phyloP scores from a whole-genome alignment of 2,113 vertebrate species.

The Telmatochromis sp. region DNA sequence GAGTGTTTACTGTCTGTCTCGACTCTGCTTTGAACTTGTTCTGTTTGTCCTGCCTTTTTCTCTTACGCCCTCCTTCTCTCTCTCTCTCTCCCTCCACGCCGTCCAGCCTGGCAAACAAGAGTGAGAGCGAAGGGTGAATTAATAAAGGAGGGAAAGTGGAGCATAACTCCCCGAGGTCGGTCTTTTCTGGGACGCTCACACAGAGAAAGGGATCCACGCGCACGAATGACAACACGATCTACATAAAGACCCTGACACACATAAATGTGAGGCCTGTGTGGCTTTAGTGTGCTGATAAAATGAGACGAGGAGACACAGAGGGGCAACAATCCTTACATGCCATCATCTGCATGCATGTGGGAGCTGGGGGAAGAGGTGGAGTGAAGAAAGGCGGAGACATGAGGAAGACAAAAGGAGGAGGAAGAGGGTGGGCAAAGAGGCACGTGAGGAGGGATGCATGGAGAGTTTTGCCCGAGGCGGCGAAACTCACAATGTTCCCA shows the following conservation, averaged over 20 bases:
- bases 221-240: conserved; percentile 9
- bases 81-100: not conserved
- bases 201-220: conserved; percentile 10
- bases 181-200: conserved; percentile 69
- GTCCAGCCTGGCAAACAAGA: conserved; percentile 38
- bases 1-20: not conserved
- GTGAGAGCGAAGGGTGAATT: conserved; percentile 62
- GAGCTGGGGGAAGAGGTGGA: not conserved
- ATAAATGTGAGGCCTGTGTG: not conserved
- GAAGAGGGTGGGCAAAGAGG: not conserved
- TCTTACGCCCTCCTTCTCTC: not conserved
- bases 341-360: not conserved
- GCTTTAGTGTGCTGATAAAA: not conserved
- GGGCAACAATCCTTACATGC: not conserved
- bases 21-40: conserved; percentile 1
- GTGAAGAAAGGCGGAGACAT: not conserved
- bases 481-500: not conserved
- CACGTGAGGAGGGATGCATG: conserved; percentile 2
- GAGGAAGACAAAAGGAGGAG: not conserved
- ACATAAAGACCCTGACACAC: conserved; percentile 5
- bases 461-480: not conserved
- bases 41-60: not conserved
- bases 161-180: conserved; percentile 68
- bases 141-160: conserved; percentile 74
- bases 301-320: not conserved